A percentile compares a stretch with the other conserved stretches of the same genome.
These are phyloP conservation scores for Nephrotoma guestfalica DNA, from an alignment of 2,888 invertebrate genomes.

Conservation along the genomic window DNA sequence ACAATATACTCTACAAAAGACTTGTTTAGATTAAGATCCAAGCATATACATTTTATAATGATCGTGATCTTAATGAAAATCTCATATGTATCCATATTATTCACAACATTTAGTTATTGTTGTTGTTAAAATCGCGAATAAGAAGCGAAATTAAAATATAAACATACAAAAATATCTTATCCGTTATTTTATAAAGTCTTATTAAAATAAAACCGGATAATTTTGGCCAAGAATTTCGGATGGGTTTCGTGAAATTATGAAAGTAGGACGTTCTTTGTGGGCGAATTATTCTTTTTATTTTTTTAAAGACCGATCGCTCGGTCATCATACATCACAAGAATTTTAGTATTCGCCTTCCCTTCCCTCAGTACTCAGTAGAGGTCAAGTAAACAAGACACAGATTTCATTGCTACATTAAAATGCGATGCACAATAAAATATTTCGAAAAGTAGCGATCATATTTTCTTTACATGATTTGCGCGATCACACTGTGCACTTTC, in stretches of 20 bases:
- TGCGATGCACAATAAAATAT: background rate
- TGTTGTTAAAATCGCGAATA: background rate
- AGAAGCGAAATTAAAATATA: background rate
- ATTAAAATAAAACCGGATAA: background rate
- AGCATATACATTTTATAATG: too few species aligned
- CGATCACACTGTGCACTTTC: background rate
- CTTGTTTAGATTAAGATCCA: background rate
- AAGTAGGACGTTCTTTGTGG: background rate
- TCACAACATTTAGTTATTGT: background rate
- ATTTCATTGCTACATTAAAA: background rate
- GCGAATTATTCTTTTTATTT: background rate
- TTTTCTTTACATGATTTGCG: background rate
- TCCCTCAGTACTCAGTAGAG: background rate
- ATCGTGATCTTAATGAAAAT: background rate
- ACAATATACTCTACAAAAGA: background rate
- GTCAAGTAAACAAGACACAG: background rate
- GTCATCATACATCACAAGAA: background rate
- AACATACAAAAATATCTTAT: background rate
- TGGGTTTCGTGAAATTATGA: background rate
- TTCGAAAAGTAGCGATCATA: background rate
- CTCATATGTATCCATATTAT: background rate
- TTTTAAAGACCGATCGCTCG: background rate
- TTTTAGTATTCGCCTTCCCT: background rate
- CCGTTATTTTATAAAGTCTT: background rate
- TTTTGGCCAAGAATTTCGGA: too few species aligned